A percentile compares a stretch with the other conserved stretches of the same genome.
phyloP scores from a whole-genome alignment of 2,113 vertebrate species.

The Crotalus tigris region DNA sequence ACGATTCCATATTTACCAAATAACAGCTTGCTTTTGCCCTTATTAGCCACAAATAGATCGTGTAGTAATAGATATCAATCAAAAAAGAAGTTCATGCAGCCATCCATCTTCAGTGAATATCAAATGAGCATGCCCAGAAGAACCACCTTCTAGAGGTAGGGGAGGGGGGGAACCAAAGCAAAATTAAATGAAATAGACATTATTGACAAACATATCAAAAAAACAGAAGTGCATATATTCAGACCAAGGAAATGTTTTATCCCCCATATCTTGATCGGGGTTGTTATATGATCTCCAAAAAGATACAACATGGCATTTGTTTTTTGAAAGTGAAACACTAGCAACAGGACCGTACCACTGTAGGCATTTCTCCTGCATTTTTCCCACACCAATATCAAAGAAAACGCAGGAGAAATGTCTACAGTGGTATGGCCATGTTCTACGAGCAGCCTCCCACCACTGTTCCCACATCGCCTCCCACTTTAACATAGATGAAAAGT shows the following conservation, averaged over 20 bases:
- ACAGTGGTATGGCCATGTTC: too few species aligned
- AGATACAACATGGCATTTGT: not conserved
- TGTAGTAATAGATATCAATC: not conserved
- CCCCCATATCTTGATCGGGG: not conserved
- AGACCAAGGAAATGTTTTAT: not conserved
- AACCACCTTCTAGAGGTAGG: not conserved
- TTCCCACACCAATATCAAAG: too few species aligned
- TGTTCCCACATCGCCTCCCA: too few species aligned
- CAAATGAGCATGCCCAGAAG: not conserved
- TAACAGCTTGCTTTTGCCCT: not conserved
- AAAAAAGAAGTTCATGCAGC: not conserved
- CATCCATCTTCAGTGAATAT: not conserved
- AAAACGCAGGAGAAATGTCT: too few species aligned
- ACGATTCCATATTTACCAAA: not conserved
- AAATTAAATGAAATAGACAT: not conserved
- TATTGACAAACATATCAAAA: not conserved
- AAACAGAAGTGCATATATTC: not conserved
- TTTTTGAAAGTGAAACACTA: not conserved
- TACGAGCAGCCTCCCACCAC: too few species aligned
- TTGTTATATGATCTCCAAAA: not conserved
- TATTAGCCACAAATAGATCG: not conserved
- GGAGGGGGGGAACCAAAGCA: not conserved
- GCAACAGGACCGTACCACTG: not conserved
- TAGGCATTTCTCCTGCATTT: too few species aligned
- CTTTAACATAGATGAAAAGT: too few species aligned